phyloP scores from a whole-genome alignment of 2,888 invertebrate genomes.

The Spilosoma lubricipeda region DNA sequence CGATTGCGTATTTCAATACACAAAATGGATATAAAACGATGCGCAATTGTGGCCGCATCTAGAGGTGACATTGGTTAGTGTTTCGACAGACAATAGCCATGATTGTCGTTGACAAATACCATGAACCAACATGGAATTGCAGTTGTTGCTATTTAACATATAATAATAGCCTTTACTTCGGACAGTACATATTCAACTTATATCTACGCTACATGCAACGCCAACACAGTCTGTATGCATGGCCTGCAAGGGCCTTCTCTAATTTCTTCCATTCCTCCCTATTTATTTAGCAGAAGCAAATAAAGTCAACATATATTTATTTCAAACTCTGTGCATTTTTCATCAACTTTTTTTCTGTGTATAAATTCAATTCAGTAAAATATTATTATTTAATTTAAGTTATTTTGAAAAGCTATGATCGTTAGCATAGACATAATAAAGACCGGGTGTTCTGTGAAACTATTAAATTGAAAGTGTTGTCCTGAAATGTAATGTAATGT shows the following conservation, averaged over 20 bases:
- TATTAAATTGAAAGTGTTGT: background rate
- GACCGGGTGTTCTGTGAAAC: background rate
- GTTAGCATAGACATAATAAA: background rate
- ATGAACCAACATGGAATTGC: conserved; percentile 20
- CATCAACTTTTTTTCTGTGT: background rate
- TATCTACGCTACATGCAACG: no score
- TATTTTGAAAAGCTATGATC: background rate
- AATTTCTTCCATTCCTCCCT: no score
- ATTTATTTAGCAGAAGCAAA: background rate
- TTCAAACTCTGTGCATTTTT: background rate
- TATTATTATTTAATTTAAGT: background rate
- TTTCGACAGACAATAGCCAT: conserved; percentile 34
- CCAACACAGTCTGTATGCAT: no score
- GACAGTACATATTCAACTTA: no score
- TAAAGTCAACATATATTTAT: background rate
- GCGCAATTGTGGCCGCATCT: conserved; percentile 17
- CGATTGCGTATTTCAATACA: conserved; percentile 9
- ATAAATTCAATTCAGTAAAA: background rate
- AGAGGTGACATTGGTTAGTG: conserved; percentile 34
- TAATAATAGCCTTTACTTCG: no score
- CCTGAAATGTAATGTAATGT: background rate
- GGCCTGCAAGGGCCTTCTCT: no score
- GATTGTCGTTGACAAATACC: conserved; percentile 17
- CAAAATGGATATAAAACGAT: conserved; percentile 14
- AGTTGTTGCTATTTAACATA: background rate